phyloP scores from a whole-genome alignment of 2,888 invertebrate species.

The Drosophila rellima region DNA sequence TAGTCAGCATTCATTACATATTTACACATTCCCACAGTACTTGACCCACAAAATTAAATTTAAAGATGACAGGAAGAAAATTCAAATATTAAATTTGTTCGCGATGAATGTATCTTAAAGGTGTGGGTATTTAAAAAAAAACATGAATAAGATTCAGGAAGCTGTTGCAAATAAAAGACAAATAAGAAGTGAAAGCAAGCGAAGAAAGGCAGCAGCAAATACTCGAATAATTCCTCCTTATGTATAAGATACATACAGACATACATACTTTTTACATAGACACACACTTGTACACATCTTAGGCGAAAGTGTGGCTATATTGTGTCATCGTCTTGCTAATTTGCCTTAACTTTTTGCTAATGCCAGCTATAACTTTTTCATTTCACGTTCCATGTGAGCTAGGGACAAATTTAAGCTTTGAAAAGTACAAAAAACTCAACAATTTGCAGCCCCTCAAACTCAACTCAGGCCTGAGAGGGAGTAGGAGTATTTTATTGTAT shows the following conservation, averaged over 20 bases:
- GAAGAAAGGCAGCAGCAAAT: constrained; percentile 8
- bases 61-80: not conserved
- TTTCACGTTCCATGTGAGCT: constrained; percentile 43
- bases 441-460: constrained; percentile 40
- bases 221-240: constrained; percentile 17
- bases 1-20: not conserved
- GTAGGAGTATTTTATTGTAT: constrained; percentile 49
- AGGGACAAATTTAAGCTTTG: constrained; percentile 60
- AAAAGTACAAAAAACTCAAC: constrained; percentile 50
- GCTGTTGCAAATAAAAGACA: constrained; percentile 14
- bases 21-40: not conserved
- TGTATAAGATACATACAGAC: constrained; percentile 13
- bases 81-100: too few relatives aligned
- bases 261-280: not conserved
- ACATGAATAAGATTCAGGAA: not conserved
- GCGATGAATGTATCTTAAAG: constrained; percentile 13
- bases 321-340: constrained; percentile 52
- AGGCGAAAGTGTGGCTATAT: constrained; percentile 15
- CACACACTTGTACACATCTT: not conserved
- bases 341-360: constrained; percentile 59
- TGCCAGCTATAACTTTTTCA: constrained; percentile 56
- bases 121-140: not conserved
- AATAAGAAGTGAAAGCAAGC: constrained; percentile 17
- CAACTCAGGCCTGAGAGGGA: not conserved
- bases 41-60: not conserved